A percentile compares a stretch with the other conserved stretches of the same genome.
phyloP scores from a whole-genome alignment of 2,797 vertebrate genomes.

The Orientallactaga sibirica region DNA sequence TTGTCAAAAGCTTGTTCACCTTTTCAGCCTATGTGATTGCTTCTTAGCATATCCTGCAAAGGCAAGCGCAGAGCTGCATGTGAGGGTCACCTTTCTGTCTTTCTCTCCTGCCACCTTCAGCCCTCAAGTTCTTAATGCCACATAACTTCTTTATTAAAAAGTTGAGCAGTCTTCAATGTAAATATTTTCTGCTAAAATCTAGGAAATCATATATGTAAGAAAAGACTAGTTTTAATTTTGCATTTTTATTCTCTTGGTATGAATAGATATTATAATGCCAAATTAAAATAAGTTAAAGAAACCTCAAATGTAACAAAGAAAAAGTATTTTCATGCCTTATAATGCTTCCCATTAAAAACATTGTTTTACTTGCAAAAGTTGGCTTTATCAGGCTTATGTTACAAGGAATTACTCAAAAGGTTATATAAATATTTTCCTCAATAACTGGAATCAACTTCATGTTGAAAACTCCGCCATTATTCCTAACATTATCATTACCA shows the following conservation, averaged over 20 bases:
- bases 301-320: background rate
- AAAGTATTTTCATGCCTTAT: background rate
- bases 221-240: slow-evolving; percentile 27
- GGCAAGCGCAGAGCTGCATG: background rate
- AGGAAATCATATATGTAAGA: background rate
- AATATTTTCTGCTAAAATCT: background rate
- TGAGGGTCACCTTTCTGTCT: background rate
- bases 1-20: background rate
- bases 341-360: slow-evolving; percentile 26
- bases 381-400: slow-evolving; percentile 9
- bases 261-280: slow-evolving; percentile 17
- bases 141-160: background rate
- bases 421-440: slow-evolving; percentile 27
- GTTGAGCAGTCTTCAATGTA: background rate
- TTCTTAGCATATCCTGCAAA: background rate
- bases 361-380: slow-evolving; percentile 20
- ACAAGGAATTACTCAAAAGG: slow-evolving; percentile 34
- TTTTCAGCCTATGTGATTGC: background rate
- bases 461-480: background rate
- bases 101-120: background rate
- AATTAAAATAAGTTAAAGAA: slow-evolving; percentile 31
- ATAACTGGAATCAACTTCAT: slow-evolving; percentile 32
- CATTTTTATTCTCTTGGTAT: slow-evolving; percentile 2
- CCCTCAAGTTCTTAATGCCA: background rate
- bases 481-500: background rate